A percentile compares a stretch with the other conserved stretches of the same genome.
These are phyloP conservation scores for Phyllotis vaccarum DNA, from an alignment of 2,797 vertebrate genomes.

Conservation along the genomic window DNA sequence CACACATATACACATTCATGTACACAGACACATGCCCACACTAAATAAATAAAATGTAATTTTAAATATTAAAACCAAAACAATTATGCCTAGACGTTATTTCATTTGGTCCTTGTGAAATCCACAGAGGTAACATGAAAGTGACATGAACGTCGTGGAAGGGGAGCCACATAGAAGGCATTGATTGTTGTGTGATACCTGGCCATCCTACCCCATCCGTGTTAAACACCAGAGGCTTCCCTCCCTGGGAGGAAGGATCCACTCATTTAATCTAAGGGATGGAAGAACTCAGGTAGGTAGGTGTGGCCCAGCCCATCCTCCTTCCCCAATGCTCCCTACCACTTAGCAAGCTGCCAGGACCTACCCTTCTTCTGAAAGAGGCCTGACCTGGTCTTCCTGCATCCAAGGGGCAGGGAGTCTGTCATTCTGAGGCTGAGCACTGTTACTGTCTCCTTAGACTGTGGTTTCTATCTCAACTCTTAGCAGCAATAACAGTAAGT, in stretches of 20 bases:
- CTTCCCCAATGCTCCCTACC: neutral
- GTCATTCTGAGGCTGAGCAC: neutral
- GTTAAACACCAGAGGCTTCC: no score
- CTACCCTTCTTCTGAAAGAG: neutral
- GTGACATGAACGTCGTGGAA: rapidly evolving
- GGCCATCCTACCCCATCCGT: neutral
- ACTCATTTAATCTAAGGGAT: neutral
- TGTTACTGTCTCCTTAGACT: neutral
- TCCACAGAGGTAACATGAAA: neutral
- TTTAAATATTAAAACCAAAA: neutral
- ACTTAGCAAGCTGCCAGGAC: neutral
- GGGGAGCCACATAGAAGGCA: neutral
- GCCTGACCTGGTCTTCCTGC: neutral
- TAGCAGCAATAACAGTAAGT: neutral
- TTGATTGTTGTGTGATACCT: neutral
- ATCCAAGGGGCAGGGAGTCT: neutral
- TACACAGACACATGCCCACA: no score
- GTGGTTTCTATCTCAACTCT: neutral
- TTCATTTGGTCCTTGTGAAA: neutral
- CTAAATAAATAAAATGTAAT: neutral
- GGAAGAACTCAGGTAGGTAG: neutral
- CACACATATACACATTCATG: neutral
- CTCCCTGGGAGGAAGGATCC: neutral
- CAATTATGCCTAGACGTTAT: neutral
- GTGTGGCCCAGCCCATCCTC: neutral